Percentiles rank a stretch among this genome's conserved stretches.
phyloP scores from a whole-genome alignment of 1,140 invertebrate species.

The Centruroides sculpturatus region DNA sequence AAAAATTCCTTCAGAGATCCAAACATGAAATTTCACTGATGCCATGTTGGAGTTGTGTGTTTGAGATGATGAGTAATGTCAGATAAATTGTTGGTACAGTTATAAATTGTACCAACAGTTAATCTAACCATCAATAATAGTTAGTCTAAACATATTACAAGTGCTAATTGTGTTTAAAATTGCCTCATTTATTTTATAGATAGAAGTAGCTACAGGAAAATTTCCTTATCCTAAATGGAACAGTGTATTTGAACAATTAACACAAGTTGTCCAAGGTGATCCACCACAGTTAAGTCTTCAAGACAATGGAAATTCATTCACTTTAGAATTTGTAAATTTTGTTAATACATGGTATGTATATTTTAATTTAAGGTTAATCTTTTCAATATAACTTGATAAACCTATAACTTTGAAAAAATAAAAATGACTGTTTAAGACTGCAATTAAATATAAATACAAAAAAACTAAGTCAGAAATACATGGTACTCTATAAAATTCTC shows the following conservation, averaged over 20 bases:
- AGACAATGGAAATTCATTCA: conserved; percentile 60
- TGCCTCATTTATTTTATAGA: conserved; percentile 22
- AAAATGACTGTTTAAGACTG: neutral
- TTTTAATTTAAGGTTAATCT: neutral
- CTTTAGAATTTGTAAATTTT: conserved; percentile 77
- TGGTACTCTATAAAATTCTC: too few relatives aligned
- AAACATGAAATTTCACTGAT: too few relatives aligned
- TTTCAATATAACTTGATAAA: neutral
- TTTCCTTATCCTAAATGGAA: conserved; percentile 94
- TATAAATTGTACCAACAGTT: too few relatives aligned
- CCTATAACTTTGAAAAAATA: neutral
- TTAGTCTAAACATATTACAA: too few relatives aligned
- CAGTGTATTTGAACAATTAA: conserved; percentile 88
- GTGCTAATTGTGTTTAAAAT: too few relatives aligned
- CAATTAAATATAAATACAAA: neutral
- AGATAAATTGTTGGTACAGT: too few relatives aligned
- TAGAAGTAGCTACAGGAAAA: conserved; percentile 82
- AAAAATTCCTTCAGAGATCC: too few relatives aligned
- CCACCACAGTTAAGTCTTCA: conserved; percentile 59
- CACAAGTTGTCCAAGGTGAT: conserved; percentile 88
- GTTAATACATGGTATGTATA: conserved; percentile 74
- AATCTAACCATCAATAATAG: too few relatives aligned
- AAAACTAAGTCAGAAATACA: too few relatives aligned
- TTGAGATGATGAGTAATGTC: too few relatives aligned
- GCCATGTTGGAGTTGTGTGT: too few relatives aligned